Conservation (phyloP, 1,140 invertebrate species). For the Trichoplusia ni region DNA sequence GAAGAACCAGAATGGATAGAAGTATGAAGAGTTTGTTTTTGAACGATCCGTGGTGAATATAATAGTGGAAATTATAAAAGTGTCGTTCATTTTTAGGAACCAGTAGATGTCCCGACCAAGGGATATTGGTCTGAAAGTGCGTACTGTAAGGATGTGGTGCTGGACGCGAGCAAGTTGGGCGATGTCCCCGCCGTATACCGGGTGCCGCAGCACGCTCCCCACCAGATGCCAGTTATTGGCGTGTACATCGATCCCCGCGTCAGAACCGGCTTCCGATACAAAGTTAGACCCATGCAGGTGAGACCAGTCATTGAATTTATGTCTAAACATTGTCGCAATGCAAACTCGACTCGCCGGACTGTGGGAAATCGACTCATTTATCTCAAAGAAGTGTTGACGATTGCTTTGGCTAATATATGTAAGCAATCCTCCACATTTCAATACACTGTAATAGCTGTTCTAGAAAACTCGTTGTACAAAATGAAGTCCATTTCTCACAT, state of each 20-base stretch:
- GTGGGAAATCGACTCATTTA: conserved; percentile 41
- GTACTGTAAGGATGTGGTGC: conserved; percentile 62
- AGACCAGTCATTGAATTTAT: conserved; percentile 63
- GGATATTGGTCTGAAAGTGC: conserved; percentile 56
- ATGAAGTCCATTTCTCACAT: conserved; percentile 57
- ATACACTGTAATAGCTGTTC: neutral
- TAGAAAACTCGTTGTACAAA: conserved; percentile 5
- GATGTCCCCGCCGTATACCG: conserved; percentile 85
- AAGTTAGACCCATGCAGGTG: conserved; percentile 85
- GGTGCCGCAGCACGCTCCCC: conserved; percentile 82
- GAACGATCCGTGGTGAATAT: neutral
- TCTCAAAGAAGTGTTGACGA: conserved; percentile 68
- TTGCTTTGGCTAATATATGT: conserved; percentile 51
- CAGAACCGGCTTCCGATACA: conserved; percentile 88
- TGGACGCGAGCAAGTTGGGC: conserved; percentile 83
- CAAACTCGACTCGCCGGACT: conserved; percentile 32
- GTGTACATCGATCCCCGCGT: conserved; percentile 88
- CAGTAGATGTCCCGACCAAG: conserved; percentile 53
- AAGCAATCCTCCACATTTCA: conserved; percentile 75
- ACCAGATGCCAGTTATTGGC: conserved; percentile 88
- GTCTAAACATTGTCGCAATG: conserved; percentile 42
- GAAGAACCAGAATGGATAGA: neutral
- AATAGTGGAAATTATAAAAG: neutral
- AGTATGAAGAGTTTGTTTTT: neutral
- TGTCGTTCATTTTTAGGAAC: conserved; percentile 54